Percentiles rank a stretch among this genome's conserved stretches.
phyloP scores from a whole-genome alignment of 2,888 invertebrate species.

The Pristionchus maxplancki region DNA sequence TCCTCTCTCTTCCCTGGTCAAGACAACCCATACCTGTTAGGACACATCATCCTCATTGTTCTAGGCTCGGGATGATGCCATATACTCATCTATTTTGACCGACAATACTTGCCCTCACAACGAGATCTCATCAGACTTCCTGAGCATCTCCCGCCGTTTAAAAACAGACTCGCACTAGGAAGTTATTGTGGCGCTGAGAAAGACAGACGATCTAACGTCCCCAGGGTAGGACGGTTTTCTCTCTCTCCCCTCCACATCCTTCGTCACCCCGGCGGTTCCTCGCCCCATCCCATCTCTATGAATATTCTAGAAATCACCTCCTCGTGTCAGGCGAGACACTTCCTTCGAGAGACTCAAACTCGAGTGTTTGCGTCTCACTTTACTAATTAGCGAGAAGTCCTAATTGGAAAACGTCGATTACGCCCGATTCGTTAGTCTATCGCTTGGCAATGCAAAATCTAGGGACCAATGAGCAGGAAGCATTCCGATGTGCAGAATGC shows the following conservation, averaged over 20 bases:
- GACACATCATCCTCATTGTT: neutral
- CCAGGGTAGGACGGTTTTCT: neutral
- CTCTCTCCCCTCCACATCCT: neutral
- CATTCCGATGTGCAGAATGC: too few relatives aligned
- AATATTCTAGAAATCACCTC: conserved; percentile 24
- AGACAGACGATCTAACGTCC: neutral
- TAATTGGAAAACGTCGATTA: neutral
- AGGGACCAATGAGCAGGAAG: neutral
- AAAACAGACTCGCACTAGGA: neutral
- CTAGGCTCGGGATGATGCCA: neutral
- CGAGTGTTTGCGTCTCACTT: neutral
- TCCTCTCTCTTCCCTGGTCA: neutral
- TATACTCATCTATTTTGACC: neutral
- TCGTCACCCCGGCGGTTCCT: neutral
- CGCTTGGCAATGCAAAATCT: neutral
- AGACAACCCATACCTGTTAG: neutral
- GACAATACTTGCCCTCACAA: conserved; percentile 2
- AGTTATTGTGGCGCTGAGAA: neutral
- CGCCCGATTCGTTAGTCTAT: neutral
- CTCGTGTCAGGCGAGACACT: neutral
- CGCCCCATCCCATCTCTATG: neutral
- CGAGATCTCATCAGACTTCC: neutral
- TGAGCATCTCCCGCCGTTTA: neutral
- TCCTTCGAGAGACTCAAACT: neutral
- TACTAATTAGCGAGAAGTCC: neutral